Percentiles rank a stretch among this genome's conserved stretches.
Evolutionary conservation across 2,113 vertebrate genomes (phyloP).

Genomic region (Ochotona curzoniae): DNA sequence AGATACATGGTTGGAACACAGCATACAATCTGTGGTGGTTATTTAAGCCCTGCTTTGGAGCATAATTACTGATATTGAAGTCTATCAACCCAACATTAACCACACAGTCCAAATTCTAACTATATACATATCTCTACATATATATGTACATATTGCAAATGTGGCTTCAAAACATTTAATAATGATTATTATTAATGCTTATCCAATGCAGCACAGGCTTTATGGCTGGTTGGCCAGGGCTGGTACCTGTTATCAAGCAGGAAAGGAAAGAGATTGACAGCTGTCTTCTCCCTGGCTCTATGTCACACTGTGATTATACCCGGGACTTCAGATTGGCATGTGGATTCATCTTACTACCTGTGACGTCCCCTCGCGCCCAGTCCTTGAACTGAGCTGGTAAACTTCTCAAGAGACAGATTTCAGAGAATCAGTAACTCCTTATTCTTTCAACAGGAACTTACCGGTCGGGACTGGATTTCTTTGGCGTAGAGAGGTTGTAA

Average conservation of each 20-base stretch:
- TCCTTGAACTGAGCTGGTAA: neutral
- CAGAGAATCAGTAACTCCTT: neutral
- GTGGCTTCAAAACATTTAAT: neutral
- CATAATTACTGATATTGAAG: neutral
- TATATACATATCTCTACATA: neutral
- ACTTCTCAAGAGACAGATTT: neutral
- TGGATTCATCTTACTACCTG: neutral
- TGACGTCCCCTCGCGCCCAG: too few relatives aligned
- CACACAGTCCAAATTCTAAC: neutral
- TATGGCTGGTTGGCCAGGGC: neutral
- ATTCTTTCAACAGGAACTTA: conserved; percentile 86
- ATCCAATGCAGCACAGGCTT: neutral
- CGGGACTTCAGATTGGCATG: neutral
- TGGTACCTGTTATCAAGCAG: neutral
- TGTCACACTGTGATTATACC: too few relatives aligned
- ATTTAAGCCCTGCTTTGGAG: neutral
- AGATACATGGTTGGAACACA: neutral
- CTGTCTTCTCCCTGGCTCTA: neutral
- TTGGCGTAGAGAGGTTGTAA: conserved; percentile 99
- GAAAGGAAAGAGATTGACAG: neutral
- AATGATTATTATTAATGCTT: neutral
- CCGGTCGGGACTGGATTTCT: conserved; percentile 98
- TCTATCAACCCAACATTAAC: neutral
- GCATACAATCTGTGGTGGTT: rapidly evolving
- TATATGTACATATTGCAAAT: neutral